These are phyloP conservation scores for Agrochola litura DNA, from an alignment of 2,888 invertebrate species.

Conservation along the genomic window DNA sequence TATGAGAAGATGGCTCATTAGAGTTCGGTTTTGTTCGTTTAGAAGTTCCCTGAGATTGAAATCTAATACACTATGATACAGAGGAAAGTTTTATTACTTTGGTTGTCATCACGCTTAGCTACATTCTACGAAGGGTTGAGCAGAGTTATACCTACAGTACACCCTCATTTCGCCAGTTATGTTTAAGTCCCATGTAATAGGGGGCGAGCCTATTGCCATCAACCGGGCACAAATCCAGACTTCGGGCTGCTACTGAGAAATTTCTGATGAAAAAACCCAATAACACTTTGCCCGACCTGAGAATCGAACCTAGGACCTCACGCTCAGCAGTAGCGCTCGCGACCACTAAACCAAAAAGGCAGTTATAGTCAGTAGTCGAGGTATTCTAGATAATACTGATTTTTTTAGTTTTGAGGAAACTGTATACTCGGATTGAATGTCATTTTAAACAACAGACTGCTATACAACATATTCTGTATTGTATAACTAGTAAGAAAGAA, in stretches of 20 bases:
- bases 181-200: too few species aligned
- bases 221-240: too few species aligned
- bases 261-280: too few species aligned
- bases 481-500: too few species aligned
- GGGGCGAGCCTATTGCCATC: too few species aligned
- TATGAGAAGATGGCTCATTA: slow-evolving; percentile 28
- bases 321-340: too few species aligned
- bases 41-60: not conserved
- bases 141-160: not conserved
- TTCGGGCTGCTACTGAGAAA: too few species aligned
- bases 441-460: too few species aligned
- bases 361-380: not conserved
- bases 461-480: too few species aligned
- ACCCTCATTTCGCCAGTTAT: not conserved
- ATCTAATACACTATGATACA: not conserved
- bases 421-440: not conserved
- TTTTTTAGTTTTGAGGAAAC: not conserved
- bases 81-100: slow-evolving; percentile 4
- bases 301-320: too few species aligned
- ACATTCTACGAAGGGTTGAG: not conserved
- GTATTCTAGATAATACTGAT: not conserved
- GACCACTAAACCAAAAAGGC: too few species aligned
- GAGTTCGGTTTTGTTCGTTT: slow-evolving; percentile 1
- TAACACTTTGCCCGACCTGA: too few species aligned
- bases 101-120: not conserved